These are phyloP conservation scores for Drosophila lacteicornis DNA, from an alignment of 1,140 invertebrate genomes.

Conservation along the genomic window DNA sequence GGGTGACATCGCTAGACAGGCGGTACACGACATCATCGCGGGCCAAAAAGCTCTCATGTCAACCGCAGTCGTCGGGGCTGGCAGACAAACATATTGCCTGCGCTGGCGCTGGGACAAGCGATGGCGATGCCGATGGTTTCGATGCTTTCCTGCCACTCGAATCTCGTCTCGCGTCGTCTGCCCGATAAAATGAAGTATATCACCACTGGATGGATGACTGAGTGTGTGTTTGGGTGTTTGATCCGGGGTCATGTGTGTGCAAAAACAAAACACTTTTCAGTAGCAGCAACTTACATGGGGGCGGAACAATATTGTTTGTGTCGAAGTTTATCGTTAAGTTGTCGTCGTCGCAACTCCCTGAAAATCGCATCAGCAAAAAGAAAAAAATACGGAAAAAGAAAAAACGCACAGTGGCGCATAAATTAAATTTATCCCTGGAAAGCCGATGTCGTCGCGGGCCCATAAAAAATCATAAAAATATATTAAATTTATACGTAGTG, in stretches of 20 bases:
- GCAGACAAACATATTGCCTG: constrained; percentile 47
- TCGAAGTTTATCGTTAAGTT: constrained; percentile 78
- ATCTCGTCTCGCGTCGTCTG: constrained; percentile 65
- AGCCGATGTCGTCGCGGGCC: constrained; percentile 30
- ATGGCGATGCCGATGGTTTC: constrained; percentile 17
- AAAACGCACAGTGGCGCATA: constrained; percentile 50
- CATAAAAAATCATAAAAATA: constrained; percentile 65
- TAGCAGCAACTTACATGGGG: constrained; percentile 43
- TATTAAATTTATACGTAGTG: constrained; percentile 60
- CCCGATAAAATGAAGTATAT: constrained; percentile 79
- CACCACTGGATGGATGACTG: constrained; percentile 4
- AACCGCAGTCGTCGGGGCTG: constrained; percentile 62
- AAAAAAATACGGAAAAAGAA: constrained; percentile 30
- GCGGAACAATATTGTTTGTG: constrained; percentile 71
- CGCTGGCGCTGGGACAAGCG: constrained; percentile 5
- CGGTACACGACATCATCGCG: constrained; percentile 45
- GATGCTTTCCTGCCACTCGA: constrained; percentile 51
- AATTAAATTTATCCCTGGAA: constrained; percentile 45
- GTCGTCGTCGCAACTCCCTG: constrained; percentile 41
- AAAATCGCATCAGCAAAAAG: constrained; percentile 36
- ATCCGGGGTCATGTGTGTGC: constrained; percentile 50
- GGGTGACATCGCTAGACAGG: constrained; percentile 49
- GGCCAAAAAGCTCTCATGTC: constrained; percentile 67
- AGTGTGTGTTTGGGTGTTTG: constrained; percentile 18
- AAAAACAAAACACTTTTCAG: constrained; percentile 74